Evolutionary conservation across 2,888 invertebrate species (phyloP).

Genomic region (Pollenia griseotomentosa): DNA sequence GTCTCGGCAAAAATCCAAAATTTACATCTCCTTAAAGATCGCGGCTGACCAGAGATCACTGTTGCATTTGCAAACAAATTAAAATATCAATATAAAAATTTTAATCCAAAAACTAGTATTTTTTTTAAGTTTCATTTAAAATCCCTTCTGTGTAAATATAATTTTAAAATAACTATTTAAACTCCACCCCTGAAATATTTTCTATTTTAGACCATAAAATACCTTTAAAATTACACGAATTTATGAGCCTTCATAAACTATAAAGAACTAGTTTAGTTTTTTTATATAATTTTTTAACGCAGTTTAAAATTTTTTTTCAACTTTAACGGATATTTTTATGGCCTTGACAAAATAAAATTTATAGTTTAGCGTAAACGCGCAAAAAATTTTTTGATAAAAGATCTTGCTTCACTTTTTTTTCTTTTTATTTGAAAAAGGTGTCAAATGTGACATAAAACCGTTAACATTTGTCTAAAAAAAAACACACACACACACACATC

Average conservation of each 20-base stretch:
- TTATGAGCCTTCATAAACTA: conserved; percentile 59
- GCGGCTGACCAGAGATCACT: too few relatives aligned
- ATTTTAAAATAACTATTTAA: not conserved
- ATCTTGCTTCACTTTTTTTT: not conserved
- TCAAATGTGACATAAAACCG: conserved; percentile 72
- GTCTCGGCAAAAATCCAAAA: too few relatives aligned
- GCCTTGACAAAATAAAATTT: conserved; percentile 72
- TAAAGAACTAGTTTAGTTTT: conserved; percentile 38
- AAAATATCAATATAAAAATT: too few relatives aligned
- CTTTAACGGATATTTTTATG: conserved; percentile 66
- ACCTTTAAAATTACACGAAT: conserved; percentile 68
- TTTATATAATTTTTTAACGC: conserved; percentile 35
- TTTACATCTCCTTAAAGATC: too few relatives aligned
- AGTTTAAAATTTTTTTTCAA: conserved; percentile 34
- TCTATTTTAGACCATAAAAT: conserved; percentile 37
- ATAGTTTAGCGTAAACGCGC: conserved; percentile 70
- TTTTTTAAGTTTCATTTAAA: too few relatives aligned
- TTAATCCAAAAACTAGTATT: too few relatives aligned
- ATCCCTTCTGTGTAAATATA: not conserved
- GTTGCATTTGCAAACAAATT: too few relatives aligned
- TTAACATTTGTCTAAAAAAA: conserved; percentile 62
- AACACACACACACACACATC: conserved; percentile 14
- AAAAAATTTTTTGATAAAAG: conserved; percentile 42
- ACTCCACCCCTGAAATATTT: not conserved
- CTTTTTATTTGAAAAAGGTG: conserved; percentile 58